Base-by-base conservation (phyloP, 2,797 vertebrate genomes). In the Dendrocincla fuliginosa region DNA sequence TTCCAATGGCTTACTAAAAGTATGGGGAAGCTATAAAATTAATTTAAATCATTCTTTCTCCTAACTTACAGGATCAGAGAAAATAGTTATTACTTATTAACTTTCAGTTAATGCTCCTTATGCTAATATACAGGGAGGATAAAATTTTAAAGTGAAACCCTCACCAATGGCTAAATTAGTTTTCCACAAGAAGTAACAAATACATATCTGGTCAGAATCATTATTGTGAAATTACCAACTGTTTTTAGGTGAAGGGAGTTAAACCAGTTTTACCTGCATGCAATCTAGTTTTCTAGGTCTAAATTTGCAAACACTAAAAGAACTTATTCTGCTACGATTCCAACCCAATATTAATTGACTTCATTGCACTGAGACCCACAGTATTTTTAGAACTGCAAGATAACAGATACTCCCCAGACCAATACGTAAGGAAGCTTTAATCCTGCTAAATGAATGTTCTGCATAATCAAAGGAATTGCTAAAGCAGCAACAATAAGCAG, bases 41-140 rank as follows among this genome's bases (percentile, higher is more conserved):
- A 93, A 84, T 64, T 86, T 33, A 85, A 96, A 65, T 87, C 28
- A 68, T 69, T 52, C 32, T 42, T 80, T 60, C 55, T 75, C 37
- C 90, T 84, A 89, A 80, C 17, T 87, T 94, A 84, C 41, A 93
- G 33, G 90, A 90, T 90, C 69, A 91, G 39, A 65, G 16, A 52
- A 80, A 75, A 68, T 89, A 96, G 69, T 94, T 94, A 91, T 91
- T 93, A 75, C 71, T 88, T 89, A 77, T 81, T 90, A 95, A 86
- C 50, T 67, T 47, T 53, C 70, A 87, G 60, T 73, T 86, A 71
- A 92, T 13, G 30, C 23, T 57, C 46, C 33, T 59, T 63, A 88
- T 84, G 50, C 33, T 74, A 87, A 95, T 95, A 93, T 76, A 94
- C 19, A 35, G 33, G 39, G 70, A 55, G 41, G 32, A 86, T 73